A percentile compares a stretch with the other conserved stretches of the same genome.
Conservation (phyloP, 2,113 vertebrate species). For the Conger conger region DNA sequence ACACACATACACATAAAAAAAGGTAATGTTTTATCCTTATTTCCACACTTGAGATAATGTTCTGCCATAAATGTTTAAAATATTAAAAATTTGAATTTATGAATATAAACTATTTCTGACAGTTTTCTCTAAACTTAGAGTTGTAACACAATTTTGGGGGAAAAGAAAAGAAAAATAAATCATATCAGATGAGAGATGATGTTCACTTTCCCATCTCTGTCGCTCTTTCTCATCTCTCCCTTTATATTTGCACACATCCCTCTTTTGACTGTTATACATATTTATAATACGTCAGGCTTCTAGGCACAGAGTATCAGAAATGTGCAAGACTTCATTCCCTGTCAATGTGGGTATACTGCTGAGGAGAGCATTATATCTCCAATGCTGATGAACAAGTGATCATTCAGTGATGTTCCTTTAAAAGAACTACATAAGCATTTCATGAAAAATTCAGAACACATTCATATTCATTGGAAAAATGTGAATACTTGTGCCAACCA, state of each 20-base stretch:
- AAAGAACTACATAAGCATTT: not conserved
- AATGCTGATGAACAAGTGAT: not conserved
- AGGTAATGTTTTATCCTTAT: not conserved
- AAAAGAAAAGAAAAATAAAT: conserved; percentile 48
- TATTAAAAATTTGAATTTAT: conserved; percentile 53
- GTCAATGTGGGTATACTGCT: not conserved
- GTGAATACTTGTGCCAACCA: no score
- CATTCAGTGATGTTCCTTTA: not conserved
- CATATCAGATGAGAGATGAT: conserved; percentile 12
- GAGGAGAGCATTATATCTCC: not conserved
- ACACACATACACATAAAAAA: not conserved
- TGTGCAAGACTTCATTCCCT: not conserved
- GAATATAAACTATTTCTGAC: conserved; percentile 53
- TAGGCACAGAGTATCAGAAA: conserved; percentile 12
- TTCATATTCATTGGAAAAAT: no score
- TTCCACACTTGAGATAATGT: conserved; percentile 19
- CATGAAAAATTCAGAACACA: no score
- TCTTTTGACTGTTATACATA: conserved; percentile 37
- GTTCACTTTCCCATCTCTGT: conserved; percentile 33
- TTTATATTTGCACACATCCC: conserved; percentile 2
- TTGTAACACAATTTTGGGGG: conserved; percentile 21
- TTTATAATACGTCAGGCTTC: conserved; percentile 29
- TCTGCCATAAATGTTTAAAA: conserved; percentile 45
- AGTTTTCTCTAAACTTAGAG: conserved; percentile 46
- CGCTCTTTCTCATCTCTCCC: conserved; percentile 23